Conservation (phyloP, 2,113 vertebrate genomes). For the Gnathonemus longibarbis region DNA sequence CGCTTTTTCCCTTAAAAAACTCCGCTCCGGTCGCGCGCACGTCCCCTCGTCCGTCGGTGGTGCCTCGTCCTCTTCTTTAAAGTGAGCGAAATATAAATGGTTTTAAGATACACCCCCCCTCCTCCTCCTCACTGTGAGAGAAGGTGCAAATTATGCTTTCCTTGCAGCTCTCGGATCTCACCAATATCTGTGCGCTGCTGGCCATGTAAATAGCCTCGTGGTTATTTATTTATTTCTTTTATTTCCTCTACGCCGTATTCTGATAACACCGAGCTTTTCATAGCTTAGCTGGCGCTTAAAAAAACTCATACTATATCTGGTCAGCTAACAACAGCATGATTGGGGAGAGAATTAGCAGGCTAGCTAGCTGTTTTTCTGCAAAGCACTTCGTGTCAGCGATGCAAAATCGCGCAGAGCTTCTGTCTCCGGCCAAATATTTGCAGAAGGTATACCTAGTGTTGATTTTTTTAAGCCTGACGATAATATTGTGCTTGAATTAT, state of each 20-base stretch:
- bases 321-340: neutral
- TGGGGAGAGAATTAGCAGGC: neutral
- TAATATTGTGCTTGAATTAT: conserved; percentile 7
- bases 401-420: neutral
- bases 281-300: conserved; percentile 10
- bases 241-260: neutral
- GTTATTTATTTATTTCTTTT: conserved; percentile 23
- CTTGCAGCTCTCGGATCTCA: conserved; percentile 48
- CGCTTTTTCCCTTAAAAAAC: neutral
- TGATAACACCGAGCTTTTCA: conserved; percentile 14
- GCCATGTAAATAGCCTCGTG: conserved; percentile 46
- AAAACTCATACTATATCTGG: neutral
- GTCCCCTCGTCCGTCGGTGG: conserved; percentile 45
- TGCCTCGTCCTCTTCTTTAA: conserved; percentile 58
- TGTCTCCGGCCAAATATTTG: conserved; percentile 1
- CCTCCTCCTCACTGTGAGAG: conserved; percentile 31
- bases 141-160: conserved; percentile 66
- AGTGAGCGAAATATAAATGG: conserved; percentile 38
- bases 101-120: conserved; percentile 33
- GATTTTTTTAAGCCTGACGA: neutral
- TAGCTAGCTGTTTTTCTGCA: conserved; percentile 15
- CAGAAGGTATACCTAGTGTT: neutral
- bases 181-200: conserved; percentile 41
- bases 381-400: conserved; percentile 2
- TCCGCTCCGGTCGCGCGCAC: conserved; percentile 26